Evolutionary conservation across 2,888 invertebrate genomes (phyloP).

Genomic region (Drosophila heteroneura): DNA sequence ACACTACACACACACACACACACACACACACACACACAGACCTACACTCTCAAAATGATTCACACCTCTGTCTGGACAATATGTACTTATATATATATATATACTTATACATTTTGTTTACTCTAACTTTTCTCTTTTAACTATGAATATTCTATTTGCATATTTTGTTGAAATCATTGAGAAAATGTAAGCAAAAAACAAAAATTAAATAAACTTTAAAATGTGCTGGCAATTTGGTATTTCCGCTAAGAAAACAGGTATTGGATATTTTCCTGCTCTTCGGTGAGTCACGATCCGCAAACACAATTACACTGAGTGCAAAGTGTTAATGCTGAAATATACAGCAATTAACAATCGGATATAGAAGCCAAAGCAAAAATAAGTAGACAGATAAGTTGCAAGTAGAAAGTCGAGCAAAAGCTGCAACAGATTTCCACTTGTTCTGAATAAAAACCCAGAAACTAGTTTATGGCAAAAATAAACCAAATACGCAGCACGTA

Average conservation of each 20-base stretch:
- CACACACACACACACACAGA: not conserved
- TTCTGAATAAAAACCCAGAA: slow-evolving; percentile 60
- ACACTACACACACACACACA: not conserved
- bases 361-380: slow-evolving; percentile 8
- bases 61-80: slow-evolving; percentile 24
- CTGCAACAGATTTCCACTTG: slow-evolving; percentile 56
- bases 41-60: slow-evolving; percentile 33
- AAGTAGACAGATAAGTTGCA: slow-evolving; percentile 8
- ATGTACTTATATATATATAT: slow-evolving; percentile 6
- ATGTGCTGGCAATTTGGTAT: slow-evolving; percentile 38
- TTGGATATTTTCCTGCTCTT: slow-evolving; percentile 36
- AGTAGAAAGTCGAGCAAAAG: slow-evolving; percentile 53
- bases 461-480: slow-evolving; percentile 66
- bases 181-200: slow-evolving; percentile 6
- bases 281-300: slow-evolving; percentile 32
- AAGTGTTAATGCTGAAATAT: slow-evolving; percentile 27
- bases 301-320: slow-evolving; percentile 36
- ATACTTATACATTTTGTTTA: slow-evolving; percentile 28
- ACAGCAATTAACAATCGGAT: slow-evolving; percentile 35
- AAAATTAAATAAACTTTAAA: slow-evolving; percentile 12
- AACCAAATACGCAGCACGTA: slow-evolving; percentile 35
- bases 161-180: slow-evolving; percentile 17
- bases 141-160: slow-evolving; percentile 52
- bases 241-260: slow-evolving; percentile 40
- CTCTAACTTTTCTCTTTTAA: slow-evolving; percentile 23